A percentile compares a stretch with the other conserved stretches of the same genome.
phyloP scores from a whole-genome alignment of 2,797 vertebrate species.

The Microctenopoma stevenorrisi region DNA sequence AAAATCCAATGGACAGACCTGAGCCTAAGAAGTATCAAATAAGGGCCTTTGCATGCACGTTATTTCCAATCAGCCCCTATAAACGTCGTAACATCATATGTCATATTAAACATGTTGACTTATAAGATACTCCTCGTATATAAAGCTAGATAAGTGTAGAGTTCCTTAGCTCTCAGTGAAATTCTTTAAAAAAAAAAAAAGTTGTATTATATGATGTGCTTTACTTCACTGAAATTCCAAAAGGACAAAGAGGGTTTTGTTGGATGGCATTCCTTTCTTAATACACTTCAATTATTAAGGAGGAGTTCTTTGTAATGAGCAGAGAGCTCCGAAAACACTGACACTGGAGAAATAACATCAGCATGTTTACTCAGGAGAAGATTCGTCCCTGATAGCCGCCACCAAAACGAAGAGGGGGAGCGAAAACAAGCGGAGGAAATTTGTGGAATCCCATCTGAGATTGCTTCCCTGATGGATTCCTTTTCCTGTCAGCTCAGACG shows the following conservation, averaged over 20 bases:
- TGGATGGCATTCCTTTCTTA: constrained; percentile 72
- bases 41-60: neutral
- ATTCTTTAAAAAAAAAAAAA: constrained; percentile 8
- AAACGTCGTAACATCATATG: neutral
- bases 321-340: constrained; percentile 79
- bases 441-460: constrained; percentile 88
- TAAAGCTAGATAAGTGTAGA: neutral
- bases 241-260: constrained; percentile 73
- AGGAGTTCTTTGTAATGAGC: constrained; percentile 68
- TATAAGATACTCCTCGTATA: neutral
- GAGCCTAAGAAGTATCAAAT: neutral
- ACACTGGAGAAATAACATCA: constrained; percentile 80
- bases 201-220: constrained; percentile 33
- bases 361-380: constrained; percentile 82
- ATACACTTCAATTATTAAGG: constrained; percentile 73
- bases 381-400: constrained; percentile 79
- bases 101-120: neutral
- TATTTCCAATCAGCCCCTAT: neutral
- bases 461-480: constrained; percentile 86
- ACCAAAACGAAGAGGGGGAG: constrained; percentile 74
- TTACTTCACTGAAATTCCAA: constrained; percentile 53
- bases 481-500: constrained; percentile 86
- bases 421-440: constrained; percentile 84
- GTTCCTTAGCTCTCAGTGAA: constrained; percentile 2
- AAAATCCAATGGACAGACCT: neutral